Percentiles rank a stretch among this genome's conserved stretches.
phyloP scores from a whole-genome alignment of 2,888 invertebrate species.

The Chrysolina americana region DNA sequence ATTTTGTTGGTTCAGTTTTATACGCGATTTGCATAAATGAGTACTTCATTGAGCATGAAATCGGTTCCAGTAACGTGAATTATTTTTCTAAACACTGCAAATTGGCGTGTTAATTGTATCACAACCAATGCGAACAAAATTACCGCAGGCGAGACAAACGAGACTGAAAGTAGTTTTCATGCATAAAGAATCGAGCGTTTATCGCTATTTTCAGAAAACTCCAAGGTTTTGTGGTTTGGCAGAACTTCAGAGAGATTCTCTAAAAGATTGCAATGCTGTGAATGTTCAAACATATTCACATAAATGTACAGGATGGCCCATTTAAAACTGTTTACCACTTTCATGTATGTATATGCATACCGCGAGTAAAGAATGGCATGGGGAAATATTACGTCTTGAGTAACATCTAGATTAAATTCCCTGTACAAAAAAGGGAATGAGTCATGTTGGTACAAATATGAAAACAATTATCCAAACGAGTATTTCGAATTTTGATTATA shows the following conservation, averaged over 20 bases:
- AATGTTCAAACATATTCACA: background rate
- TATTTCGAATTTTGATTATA: too few species aligned
- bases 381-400: too few species aligned
- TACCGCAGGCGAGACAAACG: background rate
- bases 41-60: conserved; percentile 8
- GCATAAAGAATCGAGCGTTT: background rate
- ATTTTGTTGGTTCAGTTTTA: conserved; percentile 1
- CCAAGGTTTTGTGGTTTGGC: conserved; percentile 11
- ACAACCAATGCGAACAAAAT: conserved; percentile 6
- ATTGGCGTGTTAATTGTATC: conserved; percentile 17
- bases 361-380: too few species aligned
- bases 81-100: conserved; percentile 11
- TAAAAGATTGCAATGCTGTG: background rate
- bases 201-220: conserved; percentile 6
- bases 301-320: too few species aligned
- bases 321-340: too few species aligned
- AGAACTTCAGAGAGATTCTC: background rate
- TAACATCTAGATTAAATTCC: too few species aligned
- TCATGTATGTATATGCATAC: too few species aligned
- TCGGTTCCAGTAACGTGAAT: conserved; percentile 8
- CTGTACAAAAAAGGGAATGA: too few species aligned
- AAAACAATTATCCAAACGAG: too few species aligned
- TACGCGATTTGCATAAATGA: conserved; percentile 17
- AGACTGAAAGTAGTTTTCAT: background rate
- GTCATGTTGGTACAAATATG: too few species aligned